Evolutionary conservation across 2,888 invertebrate species (phyloP), one percentile per base, ranked within the genome.

Genomic region (Eupeodes latifasciatus): DNA sequence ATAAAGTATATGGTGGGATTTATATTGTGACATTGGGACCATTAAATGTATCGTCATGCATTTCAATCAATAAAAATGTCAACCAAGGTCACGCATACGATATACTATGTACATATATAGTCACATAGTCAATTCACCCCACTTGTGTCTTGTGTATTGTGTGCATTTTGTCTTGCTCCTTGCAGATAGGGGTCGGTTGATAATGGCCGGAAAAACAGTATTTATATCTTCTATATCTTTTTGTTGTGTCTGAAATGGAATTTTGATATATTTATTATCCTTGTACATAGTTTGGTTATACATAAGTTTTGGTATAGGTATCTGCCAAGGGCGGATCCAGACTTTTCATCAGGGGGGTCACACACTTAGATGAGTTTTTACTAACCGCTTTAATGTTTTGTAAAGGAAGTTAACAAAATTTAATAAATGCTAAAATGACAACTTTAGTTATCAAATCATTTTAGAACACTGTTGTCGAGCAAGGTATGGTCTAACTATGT

Each of bases 21-120:
- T 12, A 51, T 51, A 51, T 40, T 62, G 62, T 44, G 62, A 62
- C 62, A 62, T 62, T 62, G 36, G 36, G n/a, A 27, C 59, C 47
- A 64, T 72, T 55, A 11, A 75, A 62, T 16, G 19, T 51, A 64
- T 71, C 71, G 57, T 71, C 77, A 71, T 71, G 55, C 71, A 82
- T 77, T 64, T 57, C 64, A 69, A 82, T 71, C 69, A 53, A 82
- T 71, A 71, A 82, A 82, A 62, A 55, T 76, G 6, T 49, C 55
- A 61, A 47, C 16, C 76, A 82, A 71, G 77, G 82, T 64, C 82
- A 71, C 62, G 11, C 10, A n/a, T 10, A 27, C 27, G 3, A 27
- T 27, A 27, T 27, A 27, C 27, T 1, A 27, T n/a, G 27, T 27
- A 27, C 1, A 3, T 27, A 0, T 27, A 3, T 27, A 27, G 27